Base-by-base conservation (phyloP, 2,113 vertebrate genomes). In the Felis catus region DNA sequence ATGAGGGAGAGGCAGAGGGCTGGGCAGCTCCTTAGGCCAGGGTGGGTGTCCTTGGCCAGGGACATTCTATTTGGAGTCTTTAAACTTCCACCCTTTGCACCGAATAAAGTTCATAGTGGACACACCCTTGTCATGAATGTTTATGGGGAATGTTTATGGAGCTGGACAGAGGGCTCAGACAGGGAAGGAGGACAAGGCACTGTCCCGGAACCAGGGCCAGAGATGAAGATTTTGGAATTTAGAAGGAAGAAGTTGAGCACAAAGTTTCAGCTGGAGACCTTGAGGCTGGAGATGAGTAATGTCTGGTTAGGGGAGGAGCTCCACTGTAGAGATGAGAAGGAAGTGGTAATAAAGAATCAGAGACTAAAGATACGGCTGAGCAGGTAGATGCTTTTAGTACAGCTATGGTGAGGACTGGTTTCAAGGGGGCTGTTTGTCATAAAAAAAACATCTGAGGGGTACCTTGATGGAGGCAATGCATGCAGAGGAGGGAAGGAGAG, bases 141-240 rank as follows among this genome's bases (percentile, higher is more conserved):
- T 95, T 74, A 68, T 21, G 5, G n/a, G 66, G 78, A 89, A 70
- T 89, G 23, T 84, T 87, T 89, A 68, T 86, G 81, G 65, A 92
- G 74, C 11, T 66, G 29, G 21, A 70, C 12, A 53, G 39, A 93
- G 36, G 91, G 53, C 48, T 93, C 3, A 48, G 29, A 8, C 14
- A 41, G 4, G 9, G 66, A 91, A 81, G 39, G 63, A 66, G 29
- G 48, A 23, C n/a, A 79, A 84, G 73, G 21, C 23, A 18, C 6
- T 71, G 23, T 7, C 1, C n/a, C 81, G 61, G 70, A 92, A 48
- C 16, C 39, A 51, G 21, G 53, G 66, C 41, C 82, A 89, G 78
- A 92, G n/a, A 65, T 5, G 31, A 86, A 4, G 33, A 41, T 79
- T 93, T 84, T 82, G 45, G 41, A 94, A 89, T 81, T 94, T 25